Evolutionary conservation across 2,797 vertebrate genomes (phyloP).

Genomic region (Acanthurus tractus): DNA sequence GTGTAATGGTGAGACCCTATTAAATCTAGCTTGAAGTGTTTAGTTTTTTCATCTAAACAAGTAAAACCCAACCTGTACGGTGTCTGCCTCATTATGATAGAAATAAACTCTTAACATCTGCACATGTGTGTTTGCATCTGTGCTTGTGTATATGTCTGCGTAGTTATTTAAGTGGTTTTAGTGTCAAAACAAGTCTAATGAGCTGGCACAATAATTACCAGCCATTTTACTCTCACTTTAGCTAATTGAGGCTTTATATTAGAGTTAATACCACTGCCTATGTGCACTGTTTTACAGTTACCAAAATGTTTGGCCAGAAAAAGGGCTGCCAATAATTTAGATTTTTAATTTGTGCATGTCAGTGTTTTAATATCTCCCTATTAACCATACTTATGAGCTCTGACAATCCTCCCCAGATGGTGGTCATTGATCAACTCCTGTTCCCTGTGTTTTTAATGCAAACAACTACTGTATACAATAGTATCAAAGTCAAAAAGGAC

Average conservation of each 20-base stretch:
- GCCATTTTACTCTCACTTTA: slow-evolving; percentile 79
- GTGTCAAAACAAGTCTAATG: slow-evolving; percentile 82
- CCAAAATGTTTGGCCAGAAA: slow-evolving; percentile 69
- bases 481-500: slow-evolving; percentile 65
- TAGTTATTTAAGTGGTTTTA: slow-evolving; percentile 80
- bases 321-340: slow-evolving; percentile 70
- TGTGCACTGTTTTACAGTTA: slow-evolving; percentile 66
- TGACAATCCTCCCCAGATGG: slow-evolving; percentile 74
- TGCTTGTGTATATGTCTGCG: slow-evolving; percentile 56
- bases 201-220: slow-evolving; percentile 84
- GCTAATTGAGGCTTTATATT: slow-evolving; percentile 81
- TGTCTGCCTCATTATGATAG: slow-evolving; percentile 78
- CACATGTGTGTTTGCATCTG: slow-evolving; percentile 71
- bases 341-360: slow-evolving; percentile 77
- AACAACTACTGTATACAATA: slow-evolving; percentile 39
- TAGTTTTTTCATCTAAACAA: slow-evolving; percentile 67
- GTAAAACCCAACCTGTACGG: slow-evolving; percentile 78
- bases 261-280: slow-evolving; percentile 70
- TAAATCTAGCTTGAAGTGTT: slow-evolving; percentile 75
- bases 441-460: slow-evolving; percentile 51
- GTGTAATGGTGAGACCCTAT: slow-evolving; percentile 53
- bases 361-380: slow-evolving; percentile 75
- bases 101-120: slow-evolving; percentile 78
- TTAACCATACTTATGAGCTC: slow-evolving; percentile 79
- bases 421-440: slow-evolving; percentile 61